A percentile compares a stretch with the other conserved stretches of the same genome.
These are phyloP conservation scores for Leucophora obtusa DNA, from an alignment of 2,888 invertebrate genomes.

Conservation along the genomic window DNA sequence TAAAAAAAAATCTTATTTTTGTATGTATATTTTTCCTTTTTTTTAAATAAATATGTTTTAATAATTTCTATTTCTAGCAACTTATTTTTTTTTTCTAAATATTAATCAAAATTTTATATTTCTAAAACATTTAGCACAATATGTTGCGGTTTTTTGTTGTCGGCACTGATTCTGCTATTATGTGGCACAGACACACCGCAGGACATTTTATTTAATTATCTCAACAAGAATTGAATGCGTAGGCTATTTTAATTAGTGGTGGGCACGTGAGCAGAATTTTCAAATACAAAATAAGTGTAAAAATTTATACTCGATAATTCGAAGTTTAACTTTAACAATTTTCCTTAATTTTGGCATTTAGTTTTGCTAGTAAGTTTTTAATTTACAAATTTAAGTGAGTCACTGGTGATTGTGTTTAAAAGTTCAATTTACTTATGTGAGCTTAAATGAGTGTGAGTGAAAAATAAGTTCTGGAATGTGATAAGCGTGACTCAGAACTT, in stretches of 20 bases:
- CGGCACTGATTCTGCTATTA: constrained; percentile 24
- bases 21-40: not conserved
- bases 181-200: constrained; percentile 58
- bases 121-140: constrained; percentile 50
- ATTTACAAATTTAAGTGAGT: too few relatives aligned
- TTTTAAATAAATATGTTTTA: not conserved
- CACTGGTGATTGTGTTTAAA: too few relatives aligned
- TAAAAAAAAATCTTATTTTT: not conserved
- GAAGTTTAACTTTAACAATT: too few relatives aligned
- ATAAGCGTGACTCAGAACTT: too few relatives aligned
- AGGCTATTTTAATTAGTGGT: constrained; percentile 54
- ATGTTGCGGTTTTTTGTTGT: constrained; percentile 57
- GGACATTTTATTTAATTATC: constrained; percentile 65
- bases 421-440: too few relatives aligned
- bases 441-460: too few relatives aligned
- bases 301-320: too few relatives aligned
- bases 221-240: constrained; percentile 57
- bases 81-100: constrained; percentile 17
- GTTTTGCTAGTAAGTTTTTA: too few relatives aligned
- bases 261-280: too few relatives aligned
- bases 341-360: too few relatives aligned
- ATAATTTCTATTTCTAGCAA: not conserved
- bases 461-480: too few relatives aligned
- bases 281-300: too few relatives aligned
- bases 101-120: constrained; percentile 34